Conservation (phyloP, 2,797 vertebrate species). For the Onychomys arenicola region DNA sequence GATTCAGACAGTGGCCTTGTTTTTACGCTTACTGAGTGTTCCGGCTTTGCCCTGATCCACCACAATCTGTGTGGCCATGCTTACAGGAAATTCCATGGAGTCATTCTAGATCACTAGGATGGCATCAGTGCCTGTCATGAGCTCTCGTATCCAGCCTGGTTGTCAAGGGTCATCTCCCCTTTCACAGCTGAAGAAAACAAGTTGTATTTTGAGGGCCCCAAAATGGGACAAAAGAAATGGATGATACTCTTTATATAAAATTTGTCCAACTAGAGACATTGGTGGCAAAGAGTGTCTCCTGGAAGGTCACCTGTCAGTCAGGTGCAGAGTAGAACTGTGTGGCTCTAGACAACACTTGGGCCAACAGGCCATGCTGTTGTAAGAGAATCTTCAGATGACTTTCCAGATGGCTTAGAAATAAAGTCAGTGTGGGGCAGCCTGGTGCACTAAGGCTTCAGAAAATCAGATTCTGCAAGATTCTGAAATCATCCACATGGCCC, state of each 20-base stretch:
- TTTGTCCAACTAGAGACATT: neutral
- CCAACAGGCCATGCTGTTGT: neutral
- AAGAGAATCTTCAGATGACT: conserved; percentile 4
- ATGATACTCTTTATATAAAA: neutral
- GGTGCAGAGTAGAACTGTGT: neutral
- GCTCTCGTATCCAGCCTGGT: neutral
- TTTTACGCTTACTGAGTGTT: neutral
- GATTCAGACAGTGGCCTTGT: neutral
- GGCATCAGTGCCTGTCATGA: neutral
- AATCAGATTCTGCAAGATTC: conserved; percentile 12
- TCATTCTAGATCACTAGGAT: neutral
- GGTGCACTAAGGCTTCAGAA: conserved; percentile 14
- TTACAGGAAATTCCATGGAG: neutral
- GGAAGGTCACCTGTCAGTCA: neutral
- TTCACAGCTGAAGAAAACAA: neutral
- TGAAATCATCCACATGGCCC: neutral
- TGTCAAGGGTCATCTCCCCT: neutral
- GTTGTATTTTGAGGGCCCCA: neutral
- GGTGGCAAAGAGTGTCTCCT: neutral
- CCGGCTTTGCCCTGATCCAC: neutral
- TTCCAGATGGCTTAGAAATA: conserved; percentile 7
- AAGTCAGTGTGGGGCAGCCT: neutral
- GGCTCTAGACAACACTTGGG: neutral
- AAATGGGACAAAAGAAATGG: neutral
- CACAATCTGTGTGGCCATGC: neutral